phyloP scores from a whole-genome alignment of 2,113 vertebrate genomes.

The Phainopepla nitens region DNA sequence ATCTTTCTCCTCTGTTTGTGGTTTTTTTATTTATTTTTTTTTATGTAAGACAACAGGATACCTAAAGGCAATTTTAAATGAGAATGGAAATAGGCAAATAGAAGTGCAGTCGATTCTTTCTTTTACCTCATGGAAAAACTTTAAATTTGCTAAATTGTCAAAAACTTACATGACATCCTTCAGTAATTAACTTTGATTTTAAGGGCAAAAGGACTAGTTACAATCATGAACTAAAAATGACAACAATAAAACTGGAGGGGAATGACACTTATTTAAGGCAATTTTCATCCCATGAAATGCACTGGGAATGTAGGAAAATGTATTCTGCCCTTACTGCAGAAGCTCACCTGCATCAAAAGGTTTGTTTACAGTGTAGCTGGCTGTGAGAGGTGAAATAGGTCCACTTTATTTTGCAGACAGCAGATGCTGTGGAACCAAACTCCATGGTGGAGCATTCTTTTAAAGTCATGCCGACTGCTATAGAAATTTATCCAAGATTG shows the following conservation, averaged over 20 bases:
- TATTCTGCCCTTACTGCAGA: background rate
- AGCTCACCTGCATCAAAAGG: background rate
- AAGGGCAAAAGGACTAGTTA: background rate
- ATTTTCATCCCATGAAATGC: background rate
- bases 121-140: background rate
- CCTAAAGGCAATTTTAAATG: background rate
- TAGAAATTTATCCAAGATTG: background rate
- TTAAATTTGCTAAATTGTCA: background rate
- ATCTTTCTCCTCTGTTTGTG: background rate
- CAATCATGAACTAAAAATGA: background rate
- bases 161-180: background rate
- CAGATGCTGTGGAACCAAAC: background rate
- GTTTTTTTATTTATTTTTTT: too few species aligned
- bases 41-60: background rate
- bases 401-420: background rate
- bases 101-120: background rate
- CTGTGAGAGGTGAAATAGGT: background rate
- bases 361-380: background rate
- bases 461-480: background rate
- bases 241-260: background rate
- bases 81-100: background rate
- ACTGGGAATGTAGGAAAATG: background rate
- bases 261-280: background rate
- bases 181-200: background rate
- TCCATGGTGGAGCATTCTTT: accelerated